A percentile compares a stretch with the other conserved stretches of the same genome.
phyloP scores from a whole-genome alignment of 1,140 invertebrate genomes.

The Atta texana region DNA sequence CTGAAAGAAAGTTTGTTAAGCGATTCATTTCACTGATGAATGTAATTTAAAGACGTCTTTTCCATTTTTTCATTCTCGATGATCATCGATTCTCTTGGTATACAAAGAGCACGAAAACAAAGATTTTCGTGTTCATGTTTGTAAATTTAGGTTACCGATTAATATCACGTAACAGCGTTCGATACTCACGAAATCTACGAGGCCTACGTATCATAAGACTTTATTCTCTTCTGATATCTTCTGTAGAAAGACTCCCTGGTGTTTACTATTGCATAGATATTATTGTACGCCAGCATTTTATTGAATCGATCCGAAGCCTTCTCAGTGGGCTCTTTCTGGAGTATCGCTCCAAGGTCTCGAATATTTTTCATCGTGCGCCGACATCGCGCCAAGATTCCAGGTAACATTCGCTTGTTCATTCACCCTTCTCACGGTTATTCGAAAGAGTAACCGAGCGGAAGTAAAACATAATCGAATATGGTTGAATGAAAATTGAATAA shows the following conservation, averaged over 20 bases:
- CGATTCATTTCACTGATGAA: constrained; percentile 67
- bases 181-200: constrained; percentile 23
- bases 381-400: constrained; percentile 66
- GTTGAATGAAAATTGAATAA: neutral
- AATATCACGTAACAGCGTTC: constrained; percentile 69
- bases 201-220: neutral
- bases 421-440: neutral
- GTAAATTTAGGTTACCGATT: constrained; percentile 76
- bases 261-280: neutral
- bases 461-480: neutral
- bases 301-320: constrained; percentile 76
- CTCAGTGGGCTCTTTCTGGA: constrained; percentile 71
- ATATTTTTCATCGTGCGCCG: constrained; percentile 77
- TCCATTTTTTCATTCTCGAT: constrained; percentile 43
- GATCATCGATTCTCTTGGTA: constrained; percentile 12
- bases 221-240: neutral
- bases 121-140: neutral
- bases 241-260: neutral
- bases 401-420: constrained; percentile 22
- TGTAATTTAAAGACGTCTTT: constrained; percentile 52
- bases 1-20: constrained; percentile 61
- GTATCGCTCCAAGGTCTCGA: constrained; percentile 68
- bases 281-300: constrained; percentile 67
- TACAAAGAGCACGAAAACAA: neutral
- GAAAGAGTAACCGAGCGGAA: neutral